Base-by-base conservation (phyloP, 2,888 invertebrate genomes). In the Aphrophora alni region DNA sequence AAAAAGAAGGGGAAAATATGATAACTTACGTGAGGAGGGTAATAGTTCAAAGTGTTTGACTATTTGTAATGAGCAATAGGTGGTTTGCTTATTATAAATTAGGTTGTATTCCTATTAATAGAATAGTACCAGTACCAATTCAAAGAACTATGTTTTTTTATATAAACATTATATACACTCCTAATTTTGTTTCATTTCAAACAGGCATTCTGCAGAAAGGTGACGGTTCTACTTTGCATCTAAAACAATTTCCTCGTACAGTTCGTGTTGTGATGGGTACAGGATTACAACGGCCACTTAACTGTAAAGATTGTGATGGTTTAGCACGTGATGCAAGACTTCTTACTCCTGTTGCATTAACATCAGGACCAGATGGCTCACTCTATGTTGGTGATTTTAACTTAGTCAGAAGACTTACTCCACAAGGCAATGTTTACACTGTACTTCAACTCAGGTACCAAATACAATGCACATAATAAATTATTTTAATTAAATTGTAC, bases 311-410 rank as follows among this genome's bases (percentile, higher is more conserved):
- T 84, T 96, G 96, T 87, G 95, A 95, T 84, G 96, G 95, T 0
- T 91, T 95, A 77, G 96, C 96, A 17, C 95, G 95, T 86, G 95
- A 96, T 87, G 94, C 97, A 77, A 93, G 94, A 78, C 91, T 99
- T 0, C 90, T 98, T 84, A 97, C 97, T 0, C 99, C 99, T 0
- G 96, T 98, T 12, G 97, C 98, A 1, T 89, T 99, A 80, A 96
- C 98, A 0, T 96, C 97, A 25, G 98, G 97, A 27, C 95, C 98
- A 14, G 99, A 99, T 89, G 99, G 99, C 59, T 97, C 97, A 85
- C 91, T 99, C 74, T 98, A 98, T 88, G 97, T 99, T 14, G 98
- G 98, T 14, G 98, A 99, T 89, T 98, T 98, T 88, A 98, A 98
- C 90, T 92, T 97, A 78, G 97, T 98, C 77, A 93, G 98, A 69